Base-by-base conservation (phyloP, 2,888 invertebrate genomes). In the Heliconius sara region DNA sequence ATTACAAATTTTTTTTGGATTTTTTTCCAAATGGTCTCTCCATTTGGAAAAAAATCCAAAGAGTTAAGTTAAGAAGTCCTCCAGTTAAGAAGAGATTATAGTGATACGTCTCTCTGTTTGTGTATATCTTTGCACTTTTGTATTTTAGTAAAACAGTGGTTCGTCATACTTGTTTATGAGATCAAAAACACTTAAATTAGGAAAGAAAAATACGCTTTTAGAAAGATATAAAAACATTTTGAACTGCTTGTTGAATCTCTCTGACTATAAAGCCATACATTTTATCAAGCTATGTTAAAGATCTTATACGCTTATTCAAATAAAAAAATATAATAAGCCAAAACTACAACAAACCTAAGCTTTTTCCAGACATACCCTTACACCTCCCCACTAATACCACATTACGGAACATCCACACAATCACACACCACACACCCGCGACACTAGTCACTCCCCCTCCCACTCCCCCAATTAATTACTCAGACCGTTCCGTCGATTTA, bases 391-490 rank as follows among this genome's bases (percentile, higher is more conserved):
- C 25, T 13, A 68, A 25, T 19, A 43, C 66, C 27, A 34, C 2
- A 39, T 39, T 39, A 39, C 52, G 63, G 70, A 78, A 6, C 6
- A 34, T 82, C 82, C 68, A 79, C 25, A 22, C 12, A 3, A 84
- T 86, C 83, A 73, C 77, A 78, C 77, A 81, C 85, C 84, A 12
- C 13, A 66, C 72, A 76, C 79, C 83, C 86, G 85, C 87, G 88
- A 89, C 89, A 88, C 87, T 88, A 88, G 87, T 88, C 86, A 86
- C 86, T 85, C 86, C 84, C 85, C 52, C 52, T 52, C 52, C 52
- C 86, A 86, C 86, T 86, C 86, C 84, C 85, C 89, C 91, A 92
- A 93, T 93, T 93, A 93, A 92, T 93, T 92, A 90, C 89, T 88
- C 85, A 84, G 88, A 81, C 89, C 82, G 84, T 84, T 84, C 85